A percentile compares a stretch with the other conserved stretches of the same genome.
Conservation (phyloP, 2,797 vertebrate genomes). For the Xenentodon cancila region DNA sequence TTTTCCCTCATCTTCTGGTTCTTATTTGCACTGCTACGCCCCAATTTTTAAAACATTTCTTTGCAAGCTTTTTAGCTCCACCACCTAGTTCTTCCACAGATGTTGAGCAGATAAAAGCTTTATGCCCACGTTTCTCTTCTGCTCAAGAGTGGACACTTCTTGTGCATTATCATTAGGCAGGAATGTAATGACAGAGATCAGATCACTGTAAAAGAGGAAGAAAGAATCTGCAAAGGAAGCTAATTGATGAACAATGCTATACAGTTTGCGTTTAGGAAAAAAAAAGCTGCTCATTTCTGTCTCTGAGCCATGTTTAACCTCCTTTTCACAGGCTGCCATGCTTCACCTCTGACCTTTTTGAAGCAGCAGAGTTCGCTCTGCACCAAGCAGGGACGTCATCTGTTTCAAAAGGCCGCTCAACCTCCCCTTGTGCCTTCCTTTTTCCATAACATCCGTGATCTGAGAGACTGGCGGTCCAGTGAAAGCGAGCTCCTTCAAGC, state of each 20-base stretch:
- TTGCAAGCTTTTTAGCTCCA: constrained; percentile 3
- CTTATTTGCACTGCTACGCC: constrained; percentile 22
- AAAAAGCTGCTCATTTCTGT: constrained; percentile 29
- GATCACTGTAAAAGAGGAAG: constrained; percentile 24
- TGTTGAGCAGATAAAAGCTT: constrained; percentile 11
- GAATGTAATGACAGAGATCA: constrained; percentile 39
- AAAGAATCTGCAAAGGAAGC: constrained; percentile 15
- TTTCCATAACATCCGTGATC: constrained; percentile 29
- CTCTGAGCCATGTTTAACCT: constrained; percentile 49
- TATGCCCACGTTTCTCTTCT: constrained; percentile 1
- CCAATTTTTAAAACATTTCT: background rate
- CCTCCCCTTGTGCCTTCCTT: constrained; percentile 69
- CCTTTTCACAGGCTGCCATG: constrained; percentile 32
- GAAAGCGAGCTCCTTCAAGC: constrained; percentile 11
- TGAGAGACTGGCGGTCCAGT: constrained; percentile 22
- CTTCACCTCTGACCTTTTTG: constrained; percentile 56
- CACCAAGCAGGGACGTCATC: constrained; percentile 39
- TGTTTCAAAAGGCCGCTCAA: constrained; percentile 33
- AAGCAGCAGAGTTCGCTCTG: constrained; percentile 49
- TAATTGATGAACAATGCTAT: constrained; percentile 7
- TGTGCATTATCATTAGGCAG: constrained; percentile 4
- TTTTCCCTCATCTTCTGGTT: constrained; percentile 13
- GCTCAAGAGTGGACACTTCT: background rate
- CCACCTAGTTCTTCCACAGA: constrained; percentile 6
- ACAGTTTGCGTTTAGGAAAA: no score